Evolutionary conservation across 2,797 vertebrate species (phyloP).

Genomic region (Sebastes kiyomatsui): DNA sequence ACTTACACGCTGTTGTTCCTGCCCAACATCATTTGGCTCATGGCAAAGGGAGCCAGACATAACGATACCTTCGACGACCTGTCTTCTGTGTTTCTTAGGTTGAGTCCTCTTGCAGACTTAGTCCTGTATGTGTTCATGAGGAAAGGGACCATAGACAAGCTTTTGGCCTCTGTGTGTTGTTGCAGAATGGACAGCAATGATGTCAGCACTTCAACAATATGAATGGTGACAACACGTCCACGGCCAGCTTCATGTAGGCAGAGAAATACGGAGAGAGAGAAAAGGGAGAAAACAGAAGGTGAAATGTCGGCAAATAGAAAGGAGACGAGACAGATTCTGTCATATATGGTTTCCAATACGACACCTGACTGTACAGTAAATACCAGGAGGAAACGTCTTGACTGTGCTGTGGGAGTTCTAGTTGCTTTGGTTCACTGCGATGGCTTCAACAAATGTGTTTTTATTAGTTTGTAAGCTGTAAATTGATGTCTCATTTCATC

Average conservation of each 20-base stretch:
- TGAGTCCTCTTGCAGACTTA: constrained; percentile 17
- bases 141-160: neutral
- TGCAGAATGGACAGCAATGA: neutral
- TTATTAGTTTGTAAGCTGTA: neutral
- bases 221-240: neutral
- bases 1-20: constrained; percentile 5
- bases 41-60: neutral
- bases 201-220: neutral
- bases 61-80: accelerated
- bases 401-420: neutral
- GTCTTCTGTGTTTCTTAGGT: accelerated
- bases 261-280: neutral
- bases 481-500: neutral
- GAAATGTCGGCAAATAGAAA: neutral
- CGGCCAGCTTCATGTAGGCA: neutral
- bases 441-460: neutral
- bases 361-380: neutral
- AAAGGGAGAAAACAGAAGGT: neutral
- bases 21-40: neutral
- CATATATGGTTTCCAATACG: neutral
- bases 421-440: neutral
- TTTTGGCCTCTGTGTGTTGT: neutral
- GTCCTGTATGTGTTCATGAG: constrained; percentile 8
- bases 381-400: neutral
- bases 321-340: neutral